Evolutionary conservation across 2,113 vertebrate genomes (phyloP), one percentile per base, ranked within the genome.

Genomic region (Raja brachyura): DNA sequence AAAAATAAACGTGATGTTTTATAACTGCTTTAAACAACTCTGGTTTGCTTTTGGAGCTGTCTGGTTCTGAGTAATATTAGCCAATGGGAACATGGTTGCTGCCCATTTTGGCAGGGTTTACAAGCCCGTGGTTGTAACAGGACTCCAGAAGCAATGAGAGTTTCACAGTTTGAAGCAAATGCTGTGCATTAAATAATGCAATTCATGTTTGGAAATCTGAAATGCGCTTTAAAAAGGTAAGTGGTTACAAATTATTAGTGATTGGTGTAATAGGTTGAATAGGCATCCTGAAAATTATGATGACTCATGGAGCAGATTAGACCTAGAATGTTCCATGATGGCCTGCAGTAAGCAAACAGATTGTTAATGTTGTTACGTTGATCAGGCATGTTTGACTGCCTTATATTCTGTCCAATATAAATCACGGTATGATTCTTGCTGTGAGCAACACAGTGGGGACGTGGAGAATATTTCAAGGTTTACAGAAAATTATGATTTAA

Each of bases 311-410:
- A 73, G 31, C 63, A 90, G 16, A 73, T 25, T 25, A 10, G 48
- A 73, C 5, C 90, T 54, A 20, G 90, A 92, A 92, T 22, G 22
- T 92, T 92, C 68, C 66, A 73, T 25, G 66, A 11, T 48, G 20
- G 66, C 90, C 22, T 92, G 20, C 31, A 61, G 81, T 56, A 92
- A 92, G 39, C 20, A 92, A 92, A 92, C 66, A 54, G 90, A 48
- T 68, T 92, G 39, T 31, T 86, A 61, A 61, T 86, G 81, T 85
- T 85, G 56, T 63, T 88, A 18, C n/a, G n/a, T 83, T 83, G 56
- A 39, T 54, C 25, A 88, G 83, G 83, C 83, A 18, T 5, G 3
- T 88, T 14, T 88, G 16, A 63, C 83, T 88, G 59, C 16, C 1
- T 63, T 61, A 18, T n/a, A 63, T 88, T 88, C 83, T 63, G 59